Conservation (phyloP, 2,888 invertebrate species). For the Trileptium ribeirensis region DNA sequence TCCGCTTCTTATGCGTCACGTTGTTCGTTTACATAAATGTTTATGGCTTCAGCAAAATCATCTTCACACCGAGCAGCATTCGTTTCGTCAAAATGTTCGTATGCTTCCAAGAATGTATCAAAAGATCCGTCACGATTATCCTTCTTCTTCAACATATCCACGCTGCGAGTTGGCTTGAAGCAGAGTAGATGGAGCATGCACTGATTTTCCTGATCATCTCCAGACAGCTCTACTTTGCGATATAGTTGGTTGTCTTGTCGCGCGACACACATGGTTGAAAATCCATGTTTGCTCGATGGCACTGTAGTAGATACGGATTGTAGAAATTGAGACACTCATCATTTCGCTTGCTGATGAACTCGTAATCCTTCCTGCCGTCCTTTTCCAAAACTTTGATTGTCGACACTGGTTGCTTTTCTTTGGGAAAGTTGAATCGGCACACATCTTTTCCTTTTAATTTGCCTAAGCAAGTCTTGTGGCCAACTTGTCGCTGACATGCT, state of each 20-base stretch:
- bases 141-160: background rate
- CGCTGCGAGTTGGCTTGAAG: background rate
- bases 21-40: background rate
- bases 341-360: background rate
- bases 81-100: background rate
- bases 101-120: background rate
- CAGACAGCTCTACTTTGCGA: background rate
- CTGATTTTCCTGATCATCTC: background rate
- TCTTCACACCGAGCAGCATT: background rate
- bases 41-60: background rate
- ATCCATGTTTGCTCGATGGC: background rate
- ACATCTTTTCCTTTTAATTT: background rate
- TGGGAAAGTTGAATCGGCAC: background rate
- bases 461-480: background rate
- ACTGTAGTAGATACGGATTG: background rate
- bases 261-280: background rate
- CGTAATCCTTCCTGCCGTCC: background rate
- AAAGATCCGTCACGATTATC: background rate
- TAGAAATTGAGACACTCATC: background rate
- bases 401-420: background rate
- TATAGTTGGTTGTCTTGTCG: background rate
- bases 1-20: background rate
- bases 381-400: background rate
- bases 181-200: background rate
- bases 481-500: background rate